Percentiles rank a stretch among this genome's conserved stretches.
These are phyloP conservation scores for Eubasilissa regina DNA, from an alignment of 1,140 invertebrate species.

Conservation along the genomic window DNA sequence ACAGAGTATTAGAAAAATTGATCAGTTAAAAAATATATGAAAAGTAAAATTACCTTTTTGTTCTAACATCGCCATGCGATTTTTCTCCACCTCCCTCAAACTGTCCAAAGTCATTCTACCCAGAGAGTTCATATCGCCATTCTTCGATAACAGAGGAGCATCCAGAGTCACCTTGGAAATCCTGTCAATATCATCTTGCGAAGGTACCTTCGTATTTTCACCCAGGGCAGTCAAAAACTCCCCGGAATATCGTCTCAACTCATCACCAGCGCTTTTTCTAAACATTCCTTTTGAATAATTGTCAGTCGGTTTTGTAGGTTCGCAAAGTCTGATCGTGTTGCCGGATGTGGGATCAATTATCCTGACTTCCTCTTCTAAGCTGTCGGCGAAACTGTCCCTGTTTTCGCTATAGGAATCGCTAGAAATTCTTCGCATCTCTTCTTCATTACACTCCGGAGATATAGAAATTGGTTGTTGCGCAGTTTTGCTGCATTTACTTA, in stretches of 20 bases:
- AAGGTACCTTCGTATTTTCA: constrained; percentile 74
- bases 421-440: constrained; percentile 63
- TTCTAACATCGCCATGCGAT: constrained; percentile 88
- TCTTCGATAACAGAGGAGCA: constrained; percentile 79
- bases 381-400: constrained; percentile 55
- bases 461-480: constrained; percentile 64
- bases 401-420: constrained; percentile 26
- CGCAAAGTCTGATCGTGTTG: constrained; percentile 47
- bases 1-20: background rate
- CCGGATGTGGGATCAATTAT: constrained; percentile 50
- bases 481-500: constrained; percentile 54
- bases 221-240: constrained; percentile 64
- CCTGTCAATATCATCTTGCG: constrained; percentile 88
- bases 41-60: constrained; percentile 88
- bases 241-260: constrained; percentile 63
- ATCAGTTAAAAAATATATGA: background rate
- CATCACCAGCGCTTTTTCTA: constrained; percentile 70
- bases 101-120: constrained; percentile 91
- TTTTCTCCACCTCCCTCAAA: constrained; percentile 90
- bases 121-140: constrained; percentile 78
- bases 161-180: constrained; percentile 89
- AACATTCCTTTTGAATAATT: constrained; percentile 58
- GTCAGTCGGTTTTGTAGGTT: constrained; percentile 12
- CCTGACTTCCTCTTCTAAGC: constrained; percentile 55
- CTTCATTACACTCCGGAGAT: constrained; percentile 65